Percentiles rank a stretch among this genome's conserved stretches.
These are phyloP conservation scores for Aphidius colemani DNA, from an alignment of 2,888 invertebrate genomes.

Conservation along the genomic window DNA sequence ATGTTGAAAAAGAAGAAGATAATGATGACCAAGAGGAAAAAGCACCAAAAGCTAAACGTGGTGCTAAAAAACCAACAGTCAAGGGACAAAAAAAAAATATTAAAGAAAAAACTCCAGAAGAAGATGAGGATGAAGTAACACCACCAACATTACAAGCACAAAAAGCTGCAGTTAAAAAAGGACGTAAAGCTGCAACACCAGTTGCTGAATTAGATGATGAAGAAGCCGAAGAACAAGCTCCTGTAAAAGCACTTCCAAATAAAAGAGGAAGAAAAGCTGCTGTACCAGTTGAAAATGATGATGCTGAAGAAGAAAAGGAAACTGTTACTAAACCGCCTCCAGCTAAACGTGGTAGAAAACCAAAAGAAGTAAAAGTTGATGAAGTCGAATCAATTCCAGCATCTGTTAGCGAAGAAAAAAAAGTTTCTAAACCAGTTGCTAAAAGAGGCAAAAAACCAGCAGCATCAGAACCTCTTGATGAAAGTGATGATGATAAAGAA, in stretches of 20 bases:
- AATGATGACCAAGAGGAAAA: conserved; percentile 41
- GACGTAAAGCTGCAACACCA: background rate
- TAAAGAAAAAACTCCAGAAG: background rate
- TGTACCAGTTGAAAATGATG: conserved; percentile 9
- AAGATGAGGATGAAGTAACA: background rate
- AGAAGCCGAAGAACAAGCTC: conserved; percentile 45
- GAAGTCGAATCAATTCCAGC: no score
- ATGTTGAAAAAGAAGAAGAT: no score
- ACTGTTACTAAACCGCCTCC: background rate
- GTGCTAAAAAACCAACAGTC: background rate
- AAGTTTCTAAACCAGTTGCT: conserved; percentile 24
- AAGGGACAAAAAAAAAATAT: background rate
- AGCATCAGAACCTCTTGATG: conserved; percentile 31
- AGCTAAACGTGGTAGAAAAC: background rate
- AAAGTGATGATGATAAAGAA: conserved; percentile 57
- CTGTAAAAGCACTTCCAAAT: conserved; percentile 29
- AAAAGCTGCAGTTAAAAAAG: background rate
- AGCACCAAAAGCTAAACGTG: conserved; percentile 44
- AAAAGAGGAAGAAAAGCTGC: conserved; percentile 30
- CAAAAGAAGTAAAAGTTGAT: conserved; percentile 30
- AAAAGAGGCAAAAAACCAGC: conserved; percentile 40
- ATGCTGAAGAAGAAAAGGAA: conserved; percentile 7
- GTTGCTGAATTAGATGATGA: conserved; percentile 27
- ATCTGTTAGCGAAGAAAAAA: conserved; percentile 2
- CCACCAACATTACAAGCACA: background rate